phyloP scores from a whole-genome alignment of 2,797 vertebrate species.

The Macropus fuliginosus region DNA sequence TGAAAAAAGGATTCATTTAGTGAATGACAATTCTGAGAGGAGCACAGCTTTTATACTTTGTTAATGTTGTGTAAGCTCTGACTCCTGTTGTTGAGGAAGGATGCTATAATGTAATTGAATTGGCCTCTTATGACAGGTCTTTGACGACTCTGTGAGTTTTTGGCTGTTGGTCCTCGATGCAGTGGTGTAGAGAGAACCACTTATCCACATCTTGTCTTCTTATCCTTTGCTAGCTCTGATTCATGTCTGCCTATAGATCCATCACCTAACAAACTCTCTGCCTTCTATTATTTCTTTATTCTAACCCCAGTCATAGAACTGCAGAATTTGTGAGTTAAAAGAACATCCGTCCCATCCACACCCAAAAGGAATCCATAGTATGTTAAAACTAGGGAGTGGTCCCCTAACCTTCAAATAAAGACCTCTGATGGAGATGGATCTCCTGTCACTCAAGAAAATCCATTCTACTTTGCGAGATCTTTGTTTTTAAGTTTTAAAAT shows the following conservation, averaged over 20 bases:
- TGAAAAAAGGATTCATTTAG: slow-evolving; percentile 26
- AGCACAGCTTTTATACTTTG: neutral
- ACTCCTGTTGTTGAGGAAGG: neutral
- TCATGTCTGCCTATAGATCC: neutral
- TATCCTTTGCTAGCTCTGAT: neutral
- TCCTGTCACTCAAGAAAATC: neutral
- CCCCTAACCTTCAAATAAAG: neutral
- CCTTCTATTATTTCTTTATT: neutral
- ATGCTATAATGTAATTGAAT: neutral
- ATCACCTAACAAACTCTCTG: neutral
- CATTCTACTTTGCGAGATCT: neutral
- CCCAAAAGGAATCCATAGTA: neutral
- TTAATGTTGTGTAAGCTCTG: neutral
- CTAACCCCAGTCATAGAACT: neutral
- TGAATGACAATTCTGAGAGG: neutral
- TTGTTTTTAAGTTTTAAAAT: neutral
- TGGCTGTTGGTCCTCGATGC: neutral
- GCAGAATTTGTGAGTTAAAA: neutral
- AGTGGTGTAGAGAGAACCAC: neutral
- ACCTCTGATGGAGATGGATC: neutral
- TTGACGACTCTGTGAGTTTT: neutral
- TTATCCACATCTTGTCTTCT: neutral
- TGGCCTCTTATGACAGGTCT: neutral
- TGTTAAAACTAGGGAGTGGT: neutral
- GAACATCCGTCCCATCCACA: neutral